These are phyloP conservation scores for Drosophila arawakana DNA, from an alignment of 1,140 invertebrate genomes.

Conservation along the genomic window DNA sequence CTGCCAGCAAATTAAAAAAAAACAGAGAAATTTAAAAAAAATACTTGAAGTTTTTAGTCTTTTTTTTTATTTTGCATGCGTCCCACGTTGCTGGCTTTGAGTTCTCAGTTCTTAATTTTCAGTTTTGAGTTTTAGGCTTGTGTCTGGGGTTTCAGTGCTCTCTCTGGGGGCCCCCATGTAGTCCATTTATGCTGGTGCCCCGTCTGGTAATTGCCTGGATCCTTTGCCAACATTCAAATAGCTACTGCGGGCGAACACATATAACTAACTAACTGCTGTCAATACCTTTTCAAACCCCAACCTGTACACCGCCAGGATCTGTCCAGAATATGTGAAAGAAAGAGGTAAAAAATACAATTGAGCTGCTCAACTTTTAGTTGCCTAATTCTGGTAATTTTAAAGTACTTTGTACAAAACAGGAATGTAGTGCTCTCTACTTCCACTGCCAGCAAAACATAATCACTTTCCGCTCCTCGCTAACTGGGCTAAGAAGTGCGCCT, in stretches of 20 bases:
- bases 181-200: conserved; percentile 73
- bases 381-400: no score
- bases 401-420: no score
- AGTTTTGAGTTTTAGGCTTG: neutral
- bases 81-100: conserved; percentile 61
- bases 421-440: no score
- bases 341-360: neutral
- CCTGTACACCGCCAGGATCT: neutral
- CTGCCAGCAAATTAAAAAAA: conserved; percentile 65
- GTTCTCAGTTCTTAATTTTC: conserved; percentile 14
- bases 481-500: no score
- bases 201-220: conserved; percentile 46
- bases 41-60: neutral
- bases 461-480: no score
- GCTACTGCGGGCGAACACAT: conserved; percentile 77
- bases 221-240: conserved; percentile 74
- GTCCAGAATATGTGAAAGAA: neutral
- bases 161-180: conserved; percentile 42
- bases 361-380: neutral
- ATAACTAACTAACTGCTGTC: conserved; percentile 70
- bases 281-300: conserved; percentile 23
- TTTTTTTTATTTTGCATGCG: conserved; percentile 51
- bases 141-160: neutral
- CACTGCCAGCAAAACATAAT: no score
- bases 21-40: no score